phyloP scores from a whole-genome alignment of 2,888 invertebrate species.

The Cepaea hortensis region DNA sequence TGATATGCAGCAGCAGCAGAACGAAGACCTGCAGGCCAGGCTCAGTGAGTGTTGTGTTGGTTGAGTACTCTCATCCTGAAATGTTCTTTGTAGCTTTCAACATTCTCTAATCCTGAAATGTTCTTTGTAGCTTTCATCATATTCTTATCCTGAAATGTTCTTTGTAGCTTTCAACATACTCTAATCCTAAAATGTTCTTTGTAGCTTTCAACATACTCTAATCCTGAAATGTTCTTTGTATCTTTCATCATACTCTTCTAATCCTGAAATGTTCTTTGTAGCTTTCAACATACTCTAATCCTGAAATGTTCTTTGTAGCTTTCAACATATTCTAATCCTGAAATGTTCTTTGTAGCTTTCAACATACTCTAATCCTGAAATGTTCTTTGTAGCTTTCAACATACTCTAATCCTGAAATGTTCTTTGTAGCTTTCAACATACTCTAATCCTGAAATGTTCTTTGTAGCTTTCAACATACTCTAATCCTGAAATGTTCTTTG shows the following conservation, averaged over 20 bases:
- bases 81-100: neutral
- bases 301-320: no score
- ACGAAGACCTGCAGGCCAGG: constrained; percentile 60
- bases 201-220: neutral
- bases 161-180: neutral
- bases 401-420: neutral
- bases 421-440: no score
- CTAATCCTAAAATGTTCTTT: no score
- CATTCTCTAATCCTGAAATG: no score
- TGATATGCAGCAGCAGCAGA: constrained; percentile 44
- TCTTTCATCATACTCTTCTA: neutral
- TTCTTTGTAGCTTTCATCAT: neutral
- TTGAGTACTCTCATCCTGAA: neutral
- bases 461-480: no score
- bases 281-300: no score
- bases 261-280: neutral
- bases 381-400: no score
- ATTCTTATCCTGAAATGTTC: no score
- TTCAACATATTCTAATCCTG: neutral
- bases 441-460: no score
- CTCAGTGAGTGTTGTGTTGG: constrained; percentile 55
- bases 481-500: neutral
- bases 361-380: no score
- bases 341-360: neutral
- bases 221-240: neutral